A percentile compares a stretch with the other conserved stretches of the same genome.
Evolutionary conservation across 2,113 vertebrate genomes (phyloP).

Genomic region (Vidua macroura): DNA sequence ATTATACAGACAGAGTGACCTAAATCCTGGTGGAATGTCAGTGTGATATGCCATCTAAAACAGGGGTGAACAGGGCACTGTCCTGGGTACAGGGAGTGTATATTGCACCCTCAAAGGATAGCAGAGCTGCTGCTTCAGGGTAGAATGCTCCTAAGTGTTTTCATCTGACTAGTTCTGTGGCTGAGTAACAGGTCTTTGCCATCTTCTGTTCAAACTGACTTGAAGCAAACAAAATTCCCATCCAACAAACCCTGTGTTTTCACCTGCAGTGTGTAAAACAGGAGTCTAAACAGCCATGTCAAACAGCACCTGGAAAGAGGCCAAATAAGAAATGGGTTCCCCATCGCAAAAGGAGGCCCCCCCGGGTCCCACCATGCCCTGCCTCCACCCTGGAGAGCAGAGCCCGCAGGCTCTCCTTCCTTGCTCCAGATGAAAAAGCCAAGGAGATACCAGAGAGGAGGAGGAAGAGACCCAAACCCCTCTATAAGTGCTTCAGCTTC

Average conservation of each 20-base stretch:
- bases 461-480: conserved; percentile 34
- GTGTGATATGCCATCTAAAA: not conserved
- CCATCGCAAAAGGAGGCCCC: conserved; percentile 42
- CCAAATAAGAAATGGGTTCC: conserved; percentile 41
- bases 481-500: conserved; percentile 67
- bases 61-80: not conserved
- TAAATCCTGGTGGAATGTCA: not conserved
- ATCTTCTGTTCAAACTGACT: not conserved
- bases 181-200: not conserved
- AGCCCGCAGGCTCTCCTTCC: conserved; percentile 39
- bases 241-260: conserved; percentile 30
- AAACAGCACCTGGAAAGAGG: conserved; percentile 47
- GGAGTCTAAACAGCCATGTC: conserved; percentile 48
- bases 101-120: not conserved
- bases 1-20: not conserved
- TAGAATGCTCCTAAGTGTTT: not conserved
- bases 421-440: conserved; percentile 40
- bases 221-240: not conserved
- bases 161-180: not conserved
- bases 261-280: conserved; percentile 66
- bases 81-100: not conserved
- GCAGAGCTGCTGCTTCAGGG: not conserved
- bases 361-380: not conserved
- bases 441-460: conserved; percentile 16
- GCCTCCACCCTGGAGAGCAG: conserved; percentile 22